Percentiles rank a stretch among this genome's conserved stretches.
Conservation (phyloP, 2,797 vertebrate species). For the Darevskia nairensis region DNA sequence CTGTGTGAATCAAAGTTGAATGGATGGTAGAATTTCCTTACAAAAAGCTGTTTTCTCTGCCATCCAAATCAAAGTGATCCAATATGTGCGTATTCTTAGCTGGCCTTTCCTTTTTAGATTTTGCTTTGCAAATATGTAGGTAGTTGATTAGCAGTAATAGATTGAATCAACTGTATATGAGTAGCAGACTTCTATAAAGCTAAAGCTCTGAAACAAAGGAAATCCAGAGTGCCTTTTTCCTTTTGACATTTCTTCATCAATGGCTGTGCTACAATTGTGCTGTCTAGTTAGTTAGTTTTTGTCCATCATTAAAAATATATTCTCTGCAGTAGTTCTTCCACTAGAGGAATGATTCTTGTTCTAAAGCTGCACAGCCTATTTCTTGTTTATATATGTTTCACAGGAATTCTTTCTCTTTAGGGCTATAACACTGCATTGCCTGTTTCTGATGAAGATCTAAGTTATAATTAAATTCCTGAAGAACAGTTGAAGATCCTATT, state of each 20-base stretch:
- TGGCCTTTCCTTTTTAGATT: constrained; percentile 44
- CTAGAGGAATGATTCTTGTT: constrained; percentile 47
- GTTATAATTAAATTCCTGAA: constrained; percentile 58
- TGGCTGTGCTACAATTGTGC: neutral
- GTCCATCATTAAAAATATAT: neutral
- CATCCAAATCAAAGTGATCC: constrained; percentile 49
- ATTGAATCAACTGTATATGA: constrained; percentile 57
- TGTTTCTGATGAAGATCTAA: constrained; percentile 61
- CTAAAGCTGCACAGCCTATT: constrained; percentile 35
- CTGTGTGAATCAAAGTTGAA: constrained; percentile 34
- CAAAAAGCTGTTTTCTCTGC: constrained; percentile 40
- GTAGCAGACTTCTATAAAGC: constrained; percentile 64
- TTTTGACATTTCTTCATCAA: constrained; percentile 16
- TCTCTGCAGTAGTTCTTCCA: constrained; percentile 8
- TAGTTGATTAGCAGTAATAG: constrained; percentile 62
- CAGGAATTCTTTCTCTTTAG: constrained; percentile 63
- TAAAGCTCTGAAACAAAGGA: constrained; percentile 41
- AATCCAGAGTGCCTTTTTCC: constrained; percentile 53
- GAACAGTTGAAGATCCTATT: constrained; percentile 43
- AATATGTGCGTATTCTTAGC: constrained; percentile 47
- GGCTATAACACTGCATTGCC: constrained; percentile 65
- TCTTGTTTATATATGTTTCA: constrained; percentile 63
- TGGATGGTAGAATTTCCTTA: constrained; percentile 17
- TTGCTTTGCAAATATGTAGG: constrained; percentile 69
- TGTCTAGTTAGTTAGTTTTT: constrained; percentile 30